Evolutionary conservation across 2,113 vertebrate genomes (phyloP).

Genomic region (Sylvilagus bachmani): DNA sequence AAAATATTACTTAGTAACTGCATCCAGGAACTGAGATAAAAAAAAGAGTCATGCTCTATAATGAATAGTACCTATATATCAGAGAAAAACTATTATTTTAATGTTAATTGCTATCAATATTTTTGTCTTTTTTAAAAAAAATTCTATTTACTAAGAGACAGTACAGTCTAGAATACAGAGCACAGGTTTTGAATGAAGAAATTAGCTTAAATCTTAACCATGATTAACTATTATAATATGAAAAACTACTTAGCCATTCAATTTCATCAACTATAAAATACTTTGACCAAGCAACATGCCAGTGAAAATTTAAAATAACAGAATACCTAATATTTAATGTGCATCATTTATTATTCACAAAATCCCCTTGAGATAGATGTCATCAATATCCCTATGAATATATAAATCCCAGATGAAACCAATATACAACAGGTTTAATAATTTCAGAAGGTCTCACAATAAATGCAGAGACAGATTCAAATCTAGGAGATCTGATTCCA

Average conservation of each 20-base stretch:
- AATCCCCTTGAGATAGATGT: background rate
- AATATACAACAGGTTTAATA: constrained; percentile 42
- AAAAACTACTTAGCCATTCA: constrained; percentile 46
- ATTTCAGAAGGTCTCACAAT: constrained; percentile 1
- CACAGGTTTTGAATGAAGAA: constrained; percentile 47
- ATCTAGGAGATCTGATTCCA: background rate
- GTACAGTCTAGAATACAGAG: background rate
- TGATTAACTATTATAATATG: constrained; percentile 18
- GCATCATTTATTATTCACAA: constrained; percentile 22
- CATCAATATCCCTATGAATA: constrained; percentile 41
- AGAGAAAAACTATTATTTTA: background rate
- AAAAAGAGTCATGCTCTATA: background rate
- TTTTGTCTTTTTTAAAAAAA: constrained; percentile 36
- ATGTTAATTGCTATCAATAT: constrained; percentile 32
- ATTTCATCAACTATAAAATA: constrained; percentile 53
- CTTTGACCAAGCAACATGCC: background rate
- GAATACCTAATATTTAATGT: constrained; percentile 26
- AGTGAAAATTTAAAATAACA: constrained; percentile 32
- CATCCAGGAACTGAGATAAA: constrained; percentile 21
- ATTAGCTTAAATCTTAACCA: constrained; percentile 33
- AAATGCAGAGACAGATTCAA: constrained; percentile 36
- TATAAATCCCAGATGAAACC: constrained; percentile 46
- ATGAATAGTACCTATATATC: background rate
- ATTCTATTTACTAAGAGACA: background rate
- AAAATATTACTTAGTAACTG: constrained; percentile 53